Base-by-base conservation (phyloP, 2,113 vertebrate species). In the Symphodus melops region DNA sequence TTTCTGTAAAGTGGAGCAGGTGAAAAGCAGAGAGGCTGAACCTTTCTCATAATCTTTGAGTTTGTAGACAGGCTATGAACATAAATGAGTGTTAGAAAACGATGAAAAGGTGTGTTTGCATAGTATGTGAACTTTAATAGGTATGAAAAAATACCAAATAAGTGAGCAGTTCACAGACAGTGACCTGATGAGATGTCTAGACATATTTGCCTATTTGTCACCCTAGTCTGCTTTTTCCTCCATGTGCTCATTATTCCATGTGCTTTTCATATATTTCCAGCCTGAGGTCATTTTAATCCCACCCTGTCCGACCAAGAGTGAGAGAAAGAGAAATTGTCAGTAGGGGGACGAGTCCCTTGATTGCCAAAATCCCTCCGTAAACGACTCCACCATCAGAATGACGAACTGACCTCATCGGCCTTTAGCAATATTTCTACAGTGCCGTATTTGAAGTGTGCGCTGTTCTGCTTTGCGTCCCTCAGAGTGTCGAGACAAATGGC, bases 391-490 rank as follows among this genome's bases (percentile, higher is more conserved):
- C 19, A 61, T 53, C 62, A 14, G 57, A 44, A 42, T 48, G 54
- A 46, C 70, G 14, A 46, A 41, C 8, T 58, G 14, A 81, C 54
- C 56, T 37, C 5, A 1, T 55, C 1, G 41, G 23, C 58, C 60
- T 23, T 61, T 49, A 72, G 44, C 52, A 21, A n/a, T 67, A 33
- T 71, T 74, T 44, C 33, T 36, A 36, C 12, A 48, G 53, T 44
- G 41, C 58, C 23, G 36, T 60, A 77, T 80, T 72, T 67, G 54
- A 80, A 71, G 61, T 75, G 41, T 39, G 46, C 42, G 72, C 46
- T 44, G 46, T 48, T 64, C 73, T 63, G 49, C 63, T 52, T 55
- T 52, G 20, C 65, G 52, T 75, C 57, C 48, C 48, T 68, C 73
- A 41, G 37, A 8, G 51, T 21, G n/a, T 21, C 51, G 21, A 68